Base-by-base conservation (phyloP, 2,888 invertebrate genomes). In the Drosophila ochracea region DNA sequence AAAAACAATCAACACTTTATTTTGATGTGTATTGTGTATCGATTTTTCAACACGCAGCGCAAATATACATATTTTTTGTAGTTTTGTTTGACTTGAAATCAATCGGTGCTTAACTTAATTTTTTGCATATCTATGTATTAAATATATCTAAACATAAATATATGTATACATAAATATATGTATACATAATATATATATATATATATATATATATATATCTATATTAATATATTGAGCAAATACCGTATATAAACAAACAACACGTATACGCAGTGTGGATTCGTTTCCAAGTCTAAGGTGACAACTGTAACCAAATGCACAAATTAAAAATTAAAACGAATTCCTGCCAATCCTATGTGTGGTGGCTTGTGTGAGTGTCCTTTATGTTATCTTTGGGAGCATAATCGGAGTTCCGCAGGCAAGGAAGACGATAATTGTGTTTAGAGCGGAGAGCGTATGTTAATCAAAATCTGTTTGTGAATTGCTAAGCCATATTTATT, bases 1-100 rank as follows among this genome's bases (percentile, higher is more conserved):
- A 77, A 78, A 74, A 78, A 78, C 77, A 78, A 73, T 79, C 76
- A 78, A 78, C 78, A 78, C 66, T 69, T 76, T 61, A 73, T 78
- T 69, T 78, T 78, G 49, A 67, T 75, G 62, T 69, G 47, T 58
- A 30, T 62, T 47, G 35, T 76, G 35, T 78, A 79, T 79, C 76
- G 78, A 79, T 79, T 79, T 79, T 79, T 78, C 78, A 75, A 73
- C 43, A 57, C 43, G 41, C 39, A 43, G 37, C 37, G 43, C 43
- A 54, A 64, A 47, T 49, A 19, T n/a, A 35, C 41, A 13, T 58
- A 3, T 53, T 33, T 59, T 47, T 37, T 19, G 2, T 53, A 3
- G 39, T 33, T 63, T 53, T 33, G 19, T 47, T 43, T 25, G 13
- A n/a, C 28, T n/a, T 30, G 9, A 16, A 35, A 43, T 64, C 39